phyloP scores from a whole-genome alignment of 2,113 vertebrate species.

The Prunella fulvescens region DNA sequence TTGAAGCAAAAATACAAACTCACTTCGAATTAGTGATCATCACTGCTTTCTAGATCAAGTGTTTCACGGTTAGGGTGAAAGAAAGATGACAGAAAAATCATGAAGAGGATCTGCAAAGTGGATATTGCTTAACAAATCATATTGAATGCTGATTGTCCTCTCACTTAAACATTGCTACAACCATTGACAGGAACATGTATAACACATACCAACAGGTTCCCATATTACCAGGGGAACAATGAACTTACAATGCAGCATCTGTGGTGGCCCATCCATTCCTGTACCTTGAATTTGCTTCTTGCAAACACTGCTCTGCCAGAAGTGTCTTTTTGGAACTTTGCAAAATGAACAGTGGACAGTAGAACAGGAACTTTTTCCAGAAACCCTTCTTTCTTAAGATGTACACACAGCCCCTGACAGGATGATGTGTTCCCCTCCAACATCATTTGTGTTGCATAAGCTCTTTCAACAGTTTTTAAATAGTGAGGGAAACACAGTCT shows the following conservation, averaged over 20 bases:
- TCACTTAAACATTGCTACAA: not conserved
- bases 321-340: not conserved
- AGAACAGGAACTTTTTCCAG: not conserved
- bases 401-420: not conserved
- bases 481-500: not conserved
- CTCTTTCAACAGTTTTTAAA: slow-evolving; percentile 18
- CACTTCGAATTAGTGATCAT: not conserved
- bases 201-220: not conserved
- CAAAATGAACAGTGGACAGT: not conserved
- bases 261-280: accelerated
- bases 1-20: not conserved
- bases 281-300: not conserved
- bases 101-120: not conserved
- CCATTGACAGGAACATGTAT: accelerated
- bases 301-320: not conserved
- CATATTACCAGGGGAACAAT: accelerated
- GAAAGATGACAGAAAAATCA: not conserved
- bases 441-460: not conserved
- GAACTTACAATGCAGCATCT: not conserved
- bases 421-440: not conserved
- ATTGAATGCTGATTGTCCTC: accelerated
- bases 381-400: not conserved
- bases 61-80: not conserved
- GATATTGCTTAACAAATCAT: not conserved
- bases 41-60: not conserved